Evolutionary conservation across 2,113 vertebrate species (phyloP), one percentile per base, ranked within the genome.

Genomic region (Paralichthys olivaceus): DNA sequence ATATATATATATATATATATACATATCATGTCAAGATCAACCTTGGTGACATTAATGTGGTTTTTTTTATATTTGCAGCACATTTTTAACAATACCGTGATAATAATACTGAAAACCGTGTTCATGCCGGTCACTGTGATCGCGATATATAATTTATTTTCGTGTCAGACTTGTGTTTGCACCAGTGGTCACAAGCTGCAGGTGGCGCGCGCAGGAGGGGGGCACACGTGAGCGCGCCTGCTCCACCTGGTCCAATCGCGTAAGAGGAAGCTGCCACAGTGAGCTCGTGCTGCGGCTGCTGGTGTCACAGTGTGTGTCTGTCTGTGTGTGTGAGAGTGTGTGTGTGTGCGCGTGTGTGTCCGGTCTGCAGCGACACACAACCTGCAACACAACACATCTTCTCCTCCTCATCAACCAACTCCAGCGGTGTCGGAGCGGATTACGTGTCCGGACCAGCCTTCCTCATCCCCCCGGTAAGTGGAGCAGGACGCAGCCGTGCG

Each of bases 221-320:
- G 19, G 15, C 12, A 12, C 59, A 19, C 70, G 75, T 59, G 87
- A 68, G 49, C 72, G 83, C 86, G 88, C 80, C 56, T 68, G 25
- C 17, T 79, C 77, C 85, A 93, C 90, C 90, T 93, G 91, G 65
- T 7, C 92, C 91, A 90, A 90, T 90, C 87, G 77, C 62, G 59
- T n/a, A 26, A 23, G 75, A 85, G 87, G 72, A 76, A 25, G 29
- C 72, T 9, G 75, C 80, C 37, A 32, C 82, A 37, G 72, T 40
- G 77, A 59, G 65, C 74, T 2, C 47, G 65, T 63, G 26, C 43
- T 3, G 43, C 65, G 40, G 69, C 45, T 34, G 40, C 76, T 69
- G 53, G 7, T 25, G 77, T 1, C 8, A 54, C 1, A 20, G 28
- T 22, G 37, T 17, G 29, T 12, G 43, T 29, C 43, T n/a, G 40